phyloP scores from a whole-genome alignment of 2,113 vertebrate species.

The Neogobius melanostomus region DNA sequence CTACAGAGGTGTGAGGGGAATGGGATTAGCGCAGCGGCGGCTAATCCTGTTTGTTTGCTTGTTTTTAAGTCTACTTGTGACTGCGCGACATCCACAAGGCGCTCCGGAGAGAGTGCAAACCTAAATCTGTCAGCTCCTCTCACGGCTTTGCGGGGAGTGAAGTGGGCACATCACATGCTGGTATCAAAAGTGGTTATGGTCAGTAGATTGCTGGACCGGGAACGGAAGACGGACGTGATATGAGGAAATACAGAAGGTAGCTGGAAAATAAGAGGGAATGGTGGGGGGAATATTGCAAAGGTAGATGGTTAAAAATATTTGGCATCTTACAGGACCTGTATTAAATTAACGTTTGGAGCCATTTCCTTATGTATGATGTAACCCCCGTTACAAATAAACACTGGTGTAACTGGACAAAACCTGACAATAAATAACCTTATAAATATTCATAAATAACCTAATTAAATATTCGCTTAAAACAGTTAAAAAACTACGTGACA shows the following conservation, averaged over 20 bases:
- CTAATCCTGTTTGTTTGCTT: slow-evolving; percentile 65
- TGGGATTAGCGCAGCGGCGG: slow-evolving; percentile 54
- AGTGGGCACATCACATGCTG: slow-evolving; percentile 24
- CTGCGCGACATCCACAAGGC: slow-evolving; percentile 32
- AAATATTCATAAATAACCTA: too few relatives aligned
- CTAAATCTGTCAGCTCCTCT: slow-evolving; percentile 58
- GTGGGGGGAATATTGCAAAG: neutral
- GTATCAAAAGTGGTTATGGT: slow-evolving; percentile 12
- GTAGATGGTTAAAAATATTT: too few relatives aligned
- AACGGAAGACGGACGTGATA: neutral
- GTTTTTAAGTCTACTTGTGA: slow-evolving; percentile 35
- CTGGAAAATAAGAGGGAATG: neutral
- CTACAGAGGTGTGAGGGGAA: slow-evolving; percentile 46
- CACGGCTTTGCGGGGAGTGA: slow-evolving; percentile 10
- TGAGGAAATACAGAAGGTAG: neutral
- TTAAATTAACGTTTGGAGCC: too few relatives aligned
- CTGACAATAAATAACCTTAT: too few relatives aligned
- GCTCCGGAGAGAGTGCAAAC: slow-evolving; percentile 53
- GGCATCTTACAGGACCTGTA: too few relatives aligned
- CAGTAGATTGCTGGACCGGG: neutral
- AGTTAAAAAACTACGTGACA: too few relatives aligned
- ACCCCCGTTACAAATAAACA: too few relatives aligned
- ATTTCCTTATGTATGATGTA: too few relatives aligned
- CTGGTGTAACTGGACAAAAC: too few relatives aligned
- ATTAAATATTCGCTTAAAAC: too few relatives aligned